phyloP scores from a whole-genome alignment of 2,797 vertebrate species.

The Crocodylus rhombifer region DNA sequence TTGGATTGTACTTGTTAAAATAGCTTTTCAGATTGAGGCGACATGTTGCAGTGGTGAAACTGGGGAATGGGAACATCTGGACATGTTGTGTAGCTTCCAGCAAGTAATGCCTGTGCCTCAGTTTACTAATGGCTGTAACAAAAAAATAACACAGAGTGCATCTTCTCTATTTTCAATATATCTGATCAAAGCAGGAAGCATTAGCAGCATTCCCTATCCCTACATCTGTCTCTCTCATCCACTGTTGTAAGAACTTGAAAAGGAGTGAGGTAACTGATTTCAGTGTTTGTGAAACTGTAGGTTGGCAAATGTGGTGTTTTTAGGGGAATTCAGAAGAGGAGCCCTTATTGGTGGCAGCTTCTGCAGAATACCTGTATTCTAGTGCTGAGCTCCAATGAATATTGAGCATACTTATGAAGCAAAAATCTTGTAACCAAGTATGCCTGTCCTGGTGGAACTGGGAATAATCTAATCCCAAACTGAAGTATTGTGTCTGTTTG shows the following conservation, averaged over 20 bases:
- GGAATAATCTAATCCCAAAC: neutral
- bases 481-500: neutral
- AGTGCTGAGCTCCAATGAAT: neutral
- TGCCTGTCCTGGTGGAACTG: neutral
- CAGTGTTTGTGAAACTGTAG: too few species aligned
- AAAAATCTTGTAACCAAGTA: neutral
- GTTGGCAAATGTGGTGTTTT: neutral
- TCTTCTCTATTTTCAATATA: neutral
- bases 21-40: neutral
- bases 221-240: neutral
- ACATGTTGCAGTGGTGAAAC: neutral
- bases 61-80: neutral
- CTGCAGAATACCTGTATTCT: neutral
- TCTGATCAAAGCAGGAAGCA: neutral
- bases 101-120: neutral
- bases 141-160: neutral
- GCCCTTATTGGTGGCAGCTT: neutral
- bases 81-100: too few species aligned
- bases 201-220: neutral
- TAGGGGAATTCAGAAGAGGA: neutral
- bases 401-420: neutral
- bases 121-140: neutral
- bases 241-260: neutral
- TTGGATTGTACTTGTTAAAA: neutral
- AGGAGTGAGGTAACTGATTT: too few species aligned